These are phyloP conservation scores for Trachelus tabidus DNA, from an alignment of 2,888 invertebrate species.

Conservation along the genomic window DNA sequence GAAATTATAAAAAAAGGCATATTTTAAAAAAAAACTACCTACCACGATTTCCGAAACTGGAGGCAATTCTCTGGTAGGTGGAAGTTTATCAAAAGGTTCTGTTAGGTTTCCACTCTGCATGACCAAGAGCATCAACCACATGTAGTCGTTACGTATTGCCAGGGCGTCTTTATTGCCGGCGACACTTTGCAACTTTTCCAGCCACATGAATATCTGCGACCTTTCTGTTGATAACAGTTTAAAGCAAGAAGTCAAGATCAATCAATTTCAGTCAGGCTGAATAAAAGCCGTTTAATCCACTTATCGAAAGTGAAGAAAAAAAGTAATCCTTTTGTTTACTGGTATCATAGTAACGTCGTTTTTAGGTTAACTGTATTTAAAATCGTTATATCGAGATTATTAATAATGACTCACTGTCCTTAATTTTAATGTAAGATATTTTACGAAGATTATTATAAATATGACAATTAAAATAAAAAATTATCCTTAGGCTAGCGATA, in stretches of 20 bases:
- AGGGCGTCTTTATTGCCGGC: slow-evolving; percentile 52
- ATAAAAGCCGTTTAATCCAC: not conserved
- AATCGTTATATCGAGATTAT: not conserved
- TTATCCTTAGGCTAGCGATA: not conserved
- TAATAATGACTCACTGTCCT: not conserved
- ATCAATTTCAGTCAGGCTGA: not conserved
- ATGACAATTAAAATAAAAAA: not conserved
- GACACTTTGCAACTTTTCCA: slow-evolving; percentile 59
- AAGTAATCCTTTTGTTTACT: not conserved
- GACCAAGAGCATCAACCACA: slow-evolving; percentile 66
- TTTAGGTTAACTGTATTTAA: not conserved
- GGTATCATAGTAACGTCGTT: not conserved
- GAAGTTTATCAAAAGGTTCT: slow-evolving; percentile 60
- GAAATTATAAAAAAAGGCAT: not conserved
- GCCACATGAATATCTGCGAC: slow-evolving; percentile 56
- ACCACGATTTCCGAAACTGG: slow-evolving; percentile 62
- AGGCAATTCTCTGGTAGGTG: slow-evolving; percentile 53
- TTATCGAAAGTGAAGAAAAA: not conserved
- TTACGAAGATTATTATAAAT: not conserved
- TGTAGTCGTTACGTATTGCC: slow-evolving; percentile 63
- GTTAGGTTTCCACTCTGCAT: slow-evolving; percentile 63
- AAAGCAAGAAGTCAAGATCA: not conserved
- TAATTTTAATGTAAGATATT: not conserved
- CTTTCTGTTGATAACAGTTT: slow-evolving; percentile 27
- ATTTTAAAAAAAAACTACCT: slow-evolving; percentile 21